These are phyloP conservation scores for Haemorhous mexicanus DNA, from an alignment of 2,113 vertebrate species.

Conservation along the genomic window DNA sequence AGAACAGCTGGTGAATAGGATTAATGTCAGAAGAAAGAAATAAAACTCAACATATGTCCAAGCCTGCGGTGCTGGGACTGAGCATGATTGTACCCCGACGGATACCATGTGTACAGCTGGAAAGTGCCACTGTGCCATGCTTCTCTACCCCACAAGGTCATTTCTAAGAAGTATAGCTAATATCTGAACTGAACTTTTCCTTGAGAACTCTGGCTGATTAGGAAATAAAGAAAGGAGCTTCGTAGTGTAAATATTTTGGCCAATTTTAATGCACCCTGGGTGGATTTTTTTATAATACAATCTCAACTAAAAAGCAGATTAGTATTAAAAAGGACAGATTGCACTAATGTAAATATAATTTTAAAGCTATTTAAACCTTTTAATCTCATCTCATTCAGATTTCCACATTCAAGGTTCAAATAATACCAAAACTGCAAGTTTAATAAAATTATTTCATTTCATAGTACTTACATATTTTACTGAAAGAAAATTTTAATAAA, in stretches of 20 bases:
- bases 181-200: conserved; percentile 85
- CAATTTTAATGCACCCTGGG: conserved; percentile 32
- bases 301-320: conserved; percentile 69
- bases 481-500: conserved; percentile 44
- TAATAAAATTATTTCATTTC: conserved; percentile 51
- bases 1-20: conserved; percentile 99
- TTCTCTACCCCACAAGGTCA: conserved; percentile 94
- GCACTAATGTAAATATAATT: conserved; percentile 76
- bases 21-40: conserved; percentile 99
- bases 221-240: conserved; percentile 27
- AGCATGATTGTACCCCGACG: conserved; percentile 98
- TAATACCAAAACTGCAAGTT: conserved; percentile 46
- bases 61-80: conserved; percentile 97
- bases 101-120: conserved; percentile 98
- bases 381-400: conserved; percentile 75
- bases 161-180: conserved; percentile 92
- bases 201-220: conserved; percentile 63
- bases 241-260: not conserved
- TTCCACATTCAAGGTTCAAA: conserved; percentile 67
- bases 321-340: conserved; percentile 76
- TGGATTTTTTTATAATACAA: conserved; percentile 26
- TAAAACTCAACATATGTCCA: conserved; percentile 99
- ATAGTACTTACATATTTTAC: conserved; percentile 7
- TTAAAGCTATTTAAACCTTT: conserved; percentile 79
- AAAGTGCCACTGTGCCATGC: conserved; percentile 90